phyloP scores from a whole-genome alignment of 2,888 invertebrate species.

The Eueremaeus valkanovi region DNA sequence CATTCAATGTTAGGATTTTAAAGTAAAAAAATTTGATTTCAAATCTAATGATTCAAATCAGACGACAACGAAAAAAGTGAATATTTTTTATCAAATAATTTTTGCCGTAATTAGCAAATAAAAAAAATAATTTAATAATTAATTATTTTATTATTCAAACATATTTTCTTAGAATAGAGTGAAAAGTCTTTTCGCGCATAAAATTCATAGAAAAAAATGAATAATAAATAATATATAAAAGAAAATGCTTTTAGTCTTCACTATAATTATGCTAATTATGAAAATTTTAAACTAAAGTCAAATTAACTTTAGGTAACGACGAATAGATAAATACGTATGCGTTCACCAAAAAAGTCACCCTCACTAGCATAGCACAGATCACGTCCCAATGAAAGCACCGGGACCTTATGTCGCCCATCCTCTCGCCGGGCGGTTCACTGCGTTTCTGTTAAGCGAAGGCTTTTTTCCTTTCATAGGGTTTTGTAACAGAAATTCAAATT shows the following conservation, averaged over 20 bases:
- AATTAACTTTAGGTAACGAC: too few relatives aligned
- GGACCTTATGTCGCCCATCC: not conserved
- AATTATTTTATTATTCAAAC: too few relatives aligned
- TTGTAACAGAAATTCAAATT: not conserved
- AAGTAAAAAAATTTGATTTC: too few relatives aligned
- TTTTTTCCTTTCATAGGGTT: too few relatives aligned
- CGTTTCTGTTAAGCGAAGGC: not conserved
- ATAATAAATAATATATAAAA: not conserved
- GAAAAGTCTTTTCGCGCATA: not conserved
- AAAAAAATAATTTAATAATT: too few relatives aligned
- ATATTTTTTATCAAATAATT: too few relatives aligned
- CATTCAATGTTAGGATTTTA: too few relatives aligned
- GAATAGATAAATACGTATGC: not conserved
- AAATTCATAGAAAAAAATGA: not conserved
- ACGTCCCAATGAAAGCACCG: not conserved
- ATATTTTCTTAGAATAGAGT: not conserved
- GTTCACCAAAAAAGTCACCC: not conserved
- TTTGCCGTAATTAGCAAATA: too few relatives aligned
- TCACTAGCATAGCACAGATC: not conserved
- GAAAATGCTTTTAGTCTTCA: not conserved
- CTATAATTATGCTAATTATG: not conserved
- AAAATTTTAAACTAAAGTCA: too few relatives aligned
- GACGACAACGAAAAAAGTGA: too few relatives aligned
- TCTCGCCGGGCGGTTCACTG: not conserved
- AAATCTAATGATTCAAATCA: too few relatives aligned